Evolutionary conservation across 2,888 invertebrate genomes (phyloP).

Genomic region (Hypolimnas misippus): DNA sequence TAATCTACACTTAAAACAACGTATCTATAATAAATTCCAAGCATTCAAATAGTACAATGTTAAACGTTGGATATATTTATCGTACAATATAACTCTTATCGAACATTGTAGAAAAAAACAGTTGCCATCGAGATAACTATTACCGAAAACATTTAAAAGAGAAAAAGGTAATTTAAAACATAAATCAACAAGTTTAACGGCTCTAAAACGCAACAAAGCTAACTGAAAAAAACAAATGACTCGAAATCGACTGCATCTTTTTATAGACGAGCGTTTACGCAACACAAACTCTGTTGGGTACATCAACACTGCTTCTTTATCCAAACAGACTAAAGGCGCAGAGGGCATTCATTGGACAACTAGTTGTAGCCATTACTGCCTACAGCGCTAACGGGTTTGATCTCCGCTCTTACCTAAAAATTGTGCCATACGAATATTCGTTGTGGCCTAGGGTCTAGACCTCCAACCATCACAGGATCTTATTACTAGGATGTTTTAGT

Average conservation of each 20-base stretch:
- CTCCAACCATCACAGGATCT: too few species aligned
- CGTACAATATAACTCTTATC: not conserved
- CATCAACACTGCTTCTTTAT: not conserved
- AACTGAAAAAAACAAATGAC: not conserved
- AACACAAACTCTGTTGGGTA: not conserved
- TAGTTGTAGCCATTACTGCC: too few species aligned
- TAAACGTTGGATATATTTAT: not conserved
- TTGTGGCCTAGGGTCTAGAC: too few species aligned
- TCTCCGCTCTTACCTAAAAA: too few species aligned
- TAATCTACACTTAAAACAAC: too few species aligned
- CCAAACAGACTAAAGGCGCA: not conserved
- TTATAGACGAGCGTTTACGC: not conserved
- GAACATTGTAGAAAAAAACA: not conserved
- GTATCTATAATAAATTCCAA: too few species aligned
- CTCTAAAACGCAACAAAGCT: not conserved
- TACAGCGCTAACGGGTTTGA: too few species aligned
- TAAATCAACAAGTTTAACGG: not conserved
- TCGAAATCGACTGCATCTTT: not conserved
- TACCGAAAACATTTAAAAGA: not conserved
- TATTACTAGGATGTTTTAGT: too few species aligned
- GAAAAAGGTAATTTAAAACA: not conserved
- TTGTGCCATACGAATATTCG: too few species aligned
- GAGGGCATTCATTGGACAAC: not conserved
- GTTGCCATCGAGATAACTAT: not conserved
- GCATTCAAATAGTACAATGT: not conserved